Evolutionary conservation across 1,140 invertebrate species (phyloP).

Genomic region (Drosophila prosaltans): DNA sequence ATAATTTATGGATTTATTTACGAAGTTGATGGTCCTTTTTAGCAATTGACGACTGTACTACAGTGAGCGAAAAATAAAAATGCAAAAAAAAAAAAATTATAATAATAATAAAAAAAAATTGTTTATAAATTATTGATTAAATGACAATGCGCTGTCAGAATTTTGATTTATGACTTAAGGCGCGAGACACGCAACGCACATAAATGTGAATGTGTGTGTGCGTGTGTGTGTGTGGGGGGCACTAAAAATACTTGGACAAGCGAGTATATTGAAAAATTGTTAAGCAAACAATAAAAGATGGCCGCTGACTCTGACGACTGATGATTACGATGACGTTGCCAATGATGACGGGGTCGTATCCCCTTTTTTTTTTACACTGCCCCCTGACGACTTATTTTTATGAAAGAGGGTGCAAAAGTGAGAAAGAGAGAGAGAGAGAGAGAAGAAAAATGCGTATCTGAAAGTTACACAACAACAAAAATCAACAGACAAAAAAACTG

Average conservation of each 20-base stretch:
- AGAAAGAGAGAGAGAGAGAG: conserved; percentile 41
- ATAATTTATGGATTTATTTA: no score
- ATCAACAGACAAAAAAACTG: conserved; percentile 29
- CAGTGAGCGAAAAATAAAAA: background rate
- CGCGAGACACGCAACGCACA: conserved; percentile 61
- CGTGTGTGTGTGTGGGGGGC: no score
- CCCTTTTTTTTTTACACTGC: conserved; percentile 8
- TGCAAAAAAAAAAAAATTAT: conserved; percentile 33
- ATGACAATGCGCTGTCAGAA: conserved; percentile 77
- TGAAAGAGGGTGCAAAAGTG: conserved; percentile 12
- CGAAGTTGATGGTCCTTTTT: no score
- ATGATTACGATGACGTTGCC: conserved; percentile 20
- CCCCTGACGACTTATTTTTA: conserved; percentile 59
- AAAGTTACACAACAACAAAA: conserved; percentile 47
- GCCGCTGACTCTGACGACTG: conserved; percentile 34
- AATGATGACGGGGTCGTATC: conserved; percentile 23
- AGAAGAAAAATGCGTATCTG: conserved; percentile 43
- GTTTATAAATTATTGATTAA: conserved; percentile 82
- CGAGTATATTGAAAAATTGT: conserved; percentile 68
- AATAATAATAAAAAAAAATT: conserved; percentile 31
- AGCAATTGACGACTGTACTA: no score
- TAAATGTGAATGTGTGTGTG: conserved; percentile 18
- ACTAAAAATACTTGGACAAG: conserved; percentile 38
- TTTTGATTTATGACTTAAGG: conserved; percentile 72
- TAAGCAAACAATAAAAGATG: conserved; percentile 78